phyloP scores from a whole-genome alignment of 2,113 vertebrate species.

The Crotalus tigris region DNA sequence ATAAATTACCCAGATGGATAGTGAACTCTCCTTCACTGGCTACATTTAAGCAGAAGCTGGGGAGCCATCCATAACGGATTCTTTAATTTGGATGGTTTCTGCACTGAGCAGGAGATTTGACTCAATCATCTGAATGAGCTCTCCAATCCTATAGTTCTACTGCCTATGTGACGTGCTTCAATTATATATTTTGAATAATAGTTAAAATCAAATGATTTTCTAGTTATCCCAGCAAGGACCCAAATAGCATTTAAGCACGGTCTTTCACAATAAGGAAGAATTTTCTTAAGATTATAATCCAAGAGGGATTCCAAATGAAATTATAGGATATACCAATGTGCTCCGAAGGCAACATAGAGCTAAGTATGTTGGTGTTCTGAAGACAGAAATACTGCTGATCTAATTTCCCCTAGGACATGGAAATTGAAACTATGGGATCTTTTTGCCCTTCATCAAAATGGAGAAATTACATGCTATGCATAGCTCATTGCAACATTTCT shows the following conservation, averaged over 20 bases:
- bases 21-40: background rate
- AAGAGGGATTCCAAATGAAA: background rate
- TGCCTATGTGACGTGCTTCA: background rate
- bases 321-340: background rate
- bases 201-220: conserved; percentile 1
- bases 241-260: background rate
- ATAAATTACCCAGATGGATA: background rate
- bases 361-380: background rate
- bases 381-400: background rate
- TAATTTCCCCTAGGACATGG: accelerated
- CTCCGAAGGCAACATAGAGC: background rate
- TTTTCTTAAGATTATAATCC: background rate
- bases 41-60: background rate
- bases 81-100: background rate
- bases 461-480: background rate
- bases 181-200: background rate
- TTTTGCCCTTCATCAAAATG: conserved; percentile 6
- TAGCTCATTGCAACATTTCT: conserved; percentile 11
- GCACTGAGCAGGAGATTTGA: background rate
- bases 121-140: background rate
- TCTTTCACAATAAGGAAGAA: background rate
- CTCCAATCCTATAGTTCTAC: background rate
- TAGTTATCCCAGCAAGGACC: background rate
- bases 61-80: background rate
- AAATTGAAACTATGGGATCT: background rate